Percentiles rank a stretch among this genome's conserved stretches.
Conservation (phyloP, 2,888 invertebrate species). For the Silvanus unidentatus region DNA sequence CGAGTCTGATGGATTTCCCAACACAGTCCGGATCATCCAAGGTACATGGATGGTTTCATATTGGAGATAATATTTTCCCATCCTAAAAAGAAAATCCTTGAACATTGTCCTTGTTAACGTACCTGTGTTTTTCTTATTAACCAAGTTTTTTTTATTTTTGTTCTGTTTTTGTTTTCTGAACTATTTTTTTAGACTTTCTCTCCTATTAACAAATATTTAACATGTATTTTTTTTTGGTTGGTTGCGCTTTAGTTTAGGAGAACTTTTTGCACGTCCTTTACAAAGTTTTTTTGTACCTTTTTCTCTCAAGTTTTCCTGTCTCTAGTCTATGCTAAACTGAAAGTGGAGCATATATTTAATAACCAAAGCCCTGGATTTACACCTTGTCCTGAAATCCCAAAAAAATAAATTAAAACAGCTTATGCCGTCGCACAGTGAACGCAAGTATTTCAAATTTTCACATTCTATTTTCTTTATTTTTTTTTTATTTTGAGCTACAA, state of each 20-base stretch:
- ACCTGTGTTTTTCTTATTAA: neutral
- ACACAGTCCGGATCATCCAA: constrained; percentile 43
- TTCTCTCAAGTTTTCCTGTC: constrained; percentile 5
- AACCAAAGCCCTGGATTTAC: no score
- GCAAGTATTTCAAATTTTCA: constrained; percentile 32
- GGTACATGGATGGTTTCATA: constrained; percentile 45
- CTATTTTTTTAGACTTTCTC: constrained; percentile 1
- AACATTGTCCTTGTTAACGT: neutral
- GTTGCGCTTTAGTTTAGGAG: neutral
- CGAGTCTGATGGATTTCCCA: constrained; percentile 56
- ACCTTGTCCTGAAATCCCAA: no score
- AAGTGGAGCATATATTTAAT: constrained; percentile 9
- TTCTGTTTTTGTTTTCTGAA: constrained; percentile 2
- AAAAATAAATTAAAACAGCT: constrained; percentile 18
- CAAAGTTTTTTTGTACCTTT: neutral
- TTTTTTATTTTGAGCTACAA: constrained; percentile 26
- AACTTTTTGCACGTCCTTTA: neutral
- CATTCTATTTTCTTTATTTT: constrained; percentile 7
- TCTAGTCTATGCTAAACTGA: constrained; percentile 20
- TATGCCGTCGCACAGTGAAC: constrained; percentile 36
- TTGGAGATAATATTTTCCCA: constrained; percentile 38
- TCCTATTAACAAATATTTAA: neutral
- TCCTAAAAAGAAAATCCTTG: constrained; percentile 19
- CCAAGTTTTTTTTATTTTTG: neutral
- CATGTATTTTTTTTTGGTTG: neutral